A percentile compares a stretch with the other conserved stretches of the same genome.
phyloP scores from a whole-genome alignment of 2,797 vertebrate species.

The Schizopygopsis pylzovi region DNA sequence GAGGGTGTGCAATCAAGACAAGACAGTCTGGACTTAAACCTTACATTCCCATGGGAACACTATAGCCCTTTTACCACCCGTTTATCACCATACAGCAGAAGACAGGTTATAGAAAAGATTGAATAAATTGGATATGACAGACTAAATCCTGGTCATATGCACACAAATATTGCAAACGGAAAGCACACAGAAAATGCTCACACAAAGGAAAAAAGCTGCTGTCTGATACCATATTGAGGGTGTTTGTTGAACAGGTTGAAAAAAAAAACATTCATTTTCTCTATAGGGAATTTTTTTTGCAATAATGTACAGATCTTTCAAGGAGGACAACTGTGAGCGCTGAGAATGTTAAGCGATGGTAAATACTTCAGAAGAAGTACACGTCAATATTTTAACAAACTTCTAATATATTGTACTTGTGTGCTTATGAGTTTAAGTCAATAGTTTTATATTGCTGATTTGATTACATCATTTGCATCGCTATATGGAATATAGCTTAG shows the following conservation, averaged over 20 bases:
- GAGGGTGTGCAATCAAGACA: not conserved
- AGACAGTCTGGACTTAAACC: constrained; percentile 14
- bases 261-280: not conserved
- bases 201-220: constrained; percentile 8
- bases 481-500: not conserved
- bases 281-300: not conserved
- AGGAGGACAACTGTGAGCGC: not conserved
- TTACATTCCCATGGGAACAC: constrained; percentile 1
- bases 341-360: not conserved
- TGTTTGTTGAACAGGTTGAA: not conserved
- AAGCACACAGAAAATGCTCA: constrained; percentile 25
- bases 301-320: not conserved
- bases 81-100: constrained; percentile 40
- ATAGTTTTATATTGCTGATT: not conserved
- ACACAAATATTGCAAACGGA: constrained; percentile 4
- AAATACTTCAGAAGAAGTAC: not conserved
- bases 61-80: not conserved
- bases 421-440: not conserved
- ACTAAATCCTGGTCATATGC: constrained; percentile 20
- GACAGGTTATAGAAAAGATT: constrained; percentile 7
- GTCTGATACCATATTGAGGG: not conserved
- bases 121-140: constrained; percentile 33
- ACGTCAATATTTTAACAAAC: constrained; percentile 5
- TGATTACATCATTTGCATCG: not conserved
- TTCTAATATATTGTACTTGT: not conserved